Base-by-base conservation (phyloP, 2,888 invertebrate genomes). In the Dendrolimus houi region DNA sequence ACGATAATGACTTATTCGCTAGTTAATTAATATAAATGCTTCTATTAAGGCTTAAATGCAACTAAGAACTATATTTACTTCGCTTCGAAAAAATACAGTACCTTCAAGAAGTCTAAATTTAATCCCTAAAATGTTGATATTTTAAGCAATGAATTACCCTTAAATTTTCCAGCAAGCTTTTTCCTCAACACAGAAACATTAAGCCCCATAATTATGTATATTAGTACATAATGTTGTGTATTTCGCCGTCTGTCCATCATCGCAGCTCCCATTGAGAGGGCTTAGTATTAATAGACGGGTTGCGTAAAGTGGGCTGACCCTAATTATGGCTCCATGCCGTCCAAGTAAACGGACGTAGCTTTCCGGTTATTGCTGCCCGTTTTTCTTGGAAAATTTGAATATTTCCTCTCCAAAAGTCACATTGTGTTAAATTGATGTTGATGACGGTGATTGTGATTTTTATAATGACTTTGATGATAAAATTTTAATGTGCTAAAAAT, bases 291-390 rank as follows among this genome's bases (percentile, higher is more conserved):
- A 80, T 87, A 85, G 81, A 71, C 63, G 71, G 60, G 68, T 87
- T 86, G 77, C 86, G 86, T 77, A 84, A 84, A 77, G 62, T 67
- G 64, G 67, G 62, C 69, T 81, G 85, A 74, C 85, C 86, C 81
- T 87, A 87, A 86, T 87, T 84, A 85, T 85, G 81, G 74, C 70
- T 68, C 70, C 74, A 75, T 81, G 81, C 82, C 83, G 80, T 70
- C 66, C 66, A 47, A 67, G 76, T 76, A 79, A 70, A 72, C 65
- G 57, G 47, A 47, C 47, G 47, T 47, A 47, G 63, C 67, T 64
- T 67, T 64, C 70, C 70, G 70, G 65, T 72, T 74, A 75, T 72
- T 69, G 67, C 63, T 64, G 63, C 59, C 61, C 66, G 68, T 70
- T 65, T 68, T 64, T 67, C 64, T 69, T 68, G 64, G 62, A 0